Percentiles rank a stretch among this genome's conserved stretches.
Conservation (phyloP, 2,113 vertebrate species). For the Cepphus grylle region DNA sequence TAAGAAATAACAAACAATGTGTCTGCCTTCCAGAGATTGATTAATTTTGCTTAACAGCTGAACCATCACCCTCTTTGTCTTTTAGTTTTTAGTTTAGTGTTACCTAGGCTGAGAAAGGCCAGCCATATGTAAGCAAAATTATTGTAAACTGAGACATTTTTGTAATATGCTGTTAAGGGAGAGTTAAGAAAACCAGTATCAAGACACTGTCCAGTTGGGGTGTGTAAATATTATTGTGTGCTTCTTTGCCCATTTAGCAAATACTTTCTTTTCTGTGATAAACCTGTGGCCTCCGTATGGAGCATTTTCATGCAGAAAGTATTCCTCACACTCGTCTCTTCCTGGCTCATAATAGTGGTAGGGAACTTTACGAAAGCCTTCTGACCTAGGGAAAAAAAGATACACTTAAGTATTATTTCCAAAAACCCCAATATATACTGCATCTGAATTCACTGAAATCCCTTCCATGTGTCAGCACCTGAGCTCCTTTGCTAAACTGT, state of each 20-base stretch:
- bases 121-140: constrained; percentile 44
- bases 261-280: constrained; percentile 96
- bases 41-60: constrained; percentile 51
- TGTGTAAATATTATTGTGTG: constrained; percentile 92
- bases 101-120: constrained; percentile 44
- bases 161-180: background rate
- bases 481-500: constrained; percentile 6
- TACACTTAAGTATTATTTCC: background rate
- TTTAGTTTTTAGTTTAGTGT: constrained; percentile 20
- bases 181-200: constrained; percentile 67
- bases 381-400: constrained; percentile 74
- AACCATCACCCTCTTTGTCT: constrained; percentile 8
- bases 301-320: constrained; percentile 92
- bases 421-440: constrained; percentile 1
- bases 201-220: constrained; percentile 89
- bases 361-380: constrained; percentile 88
- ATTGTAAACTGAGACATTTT: constrained; percentile 50
- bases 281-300: constrained; percentile 95
- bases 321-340: constrained; percentile 93
- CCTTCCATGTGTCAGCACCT: background rate
- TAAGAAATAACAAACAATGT: constrained; percentile 61
- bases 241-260: constrained; percentile 93
- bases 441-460: constrained; percentile 26
- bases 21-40: constrained; percentile 43
- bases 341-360: constrained; percentile 97